Base-by-base conservation (phyloP, 2,113 vertebrate species). In the Brachionichthys hirsutus region DNA sequence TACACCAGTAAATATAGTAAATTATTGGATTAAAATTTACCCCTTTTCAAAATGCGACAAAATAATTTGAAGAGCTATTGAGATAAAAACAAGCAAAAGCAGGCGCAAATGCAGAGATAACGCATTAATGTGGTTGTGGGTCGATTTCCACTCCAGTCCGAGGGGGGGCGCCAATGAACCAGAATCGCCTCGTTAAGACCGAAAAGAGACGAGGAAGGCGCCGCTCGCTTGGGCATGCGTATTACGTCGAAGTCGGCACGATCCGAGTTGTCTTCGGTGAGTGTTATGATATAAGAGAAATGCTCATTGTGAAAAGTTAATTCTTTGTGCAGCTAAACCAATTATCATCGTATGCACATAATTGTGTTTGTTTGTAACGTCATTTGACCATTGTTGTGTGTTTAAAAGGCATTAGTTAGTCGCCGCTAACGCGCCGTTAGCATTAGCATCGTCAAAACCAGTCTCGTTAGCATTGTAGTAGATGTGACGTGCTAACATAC, bases 191-290 rank as follows among this genome's bases (percentile, higher is more conserved):
- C 22, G 0, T 2, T 1, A 35, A 53, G 2, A 17, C 6, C 15
- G 6, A 43, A 1, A 20, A 42, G 5, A 30, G 18, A 35, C 11
- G n/a, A 58, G 13, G 47, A 41, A 54, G 34, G 18, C 47, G 3
- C 2, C 12, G 0, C 0, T 6, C 4, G 54, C 0, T 3, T 6
- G 58, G 11, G 62, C 82, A 80, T 83, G 86, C 85, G 83, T 70
- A 55, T 0, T 42, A 17, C 13, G 9, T 3, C 10, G 14, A 1
- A 10, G 24, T 3, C 20, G 15, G 83, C 83, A 85, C 60, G 82
- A 81, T 12, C 20, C 5, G 12, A 20, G 70, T 85, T 47, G 58
- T 38, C 24, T 30, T 6, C 24, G 24, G 87, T 87, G 60, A 81
- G 72, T 81, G 44, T 75, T 77, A 55, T 35, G n/a, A 1, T 30